Evolutionary conservation across 2,888 invertebrate genomes (phyloP), one percentile per base, ranked within the genome.

Genomic region (Acanthococcus lagerstroemiae): DNA sequence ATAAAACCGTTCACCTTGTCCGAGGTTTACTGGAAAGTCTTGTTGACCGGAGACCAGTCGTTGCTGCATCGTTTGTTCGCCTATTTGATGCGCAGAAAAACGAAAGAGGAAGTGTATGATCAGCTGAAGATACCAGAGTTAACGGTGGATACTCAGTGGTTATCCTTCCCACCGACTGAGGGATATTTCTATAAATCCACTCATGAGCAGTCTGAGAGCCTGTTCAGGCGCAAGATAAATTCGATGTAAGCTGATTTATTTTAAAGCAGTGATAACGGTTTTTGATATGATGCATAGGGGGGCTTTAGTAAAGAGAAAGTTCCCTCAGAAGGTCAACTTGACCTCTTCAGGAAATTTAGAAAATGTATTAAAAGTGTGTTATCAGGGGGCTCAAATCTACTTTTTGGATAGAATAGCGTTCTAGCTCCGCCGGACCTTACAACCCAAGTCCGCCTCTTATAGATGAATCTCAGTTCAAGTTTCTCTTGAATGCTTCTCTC

Each of bases 91-190:
- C 88, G 88, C 87, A 79, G 89, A 56, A 85, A 84, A 12, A 78
- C 82, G 44, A 88, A 88, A 75, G 75, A 76, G 4, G 82, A 84
- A 73, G 85, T 90, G 2, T 72, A 82, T 45, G 77, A 83, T 68
- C 85, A 88, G 77, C 79, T 87, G 55, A 78, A 81, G 55, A 81
- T 88, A 68, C 87, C 87, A 0, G 75, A 77, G n/a, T 84, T 85
- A 75, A 78, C 78, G 0, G 79, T 82, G 65, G 71, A 79, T 50
- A 74, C 82, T 5, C 82, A 85, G 73, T 80, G 79, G 75, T 72
- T 87, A 50, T 78, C 80, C 46, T 84, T 89, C 72, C 82, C 85
- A n/a, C 84, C 86, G 4, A 80, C 88, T 0, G 88, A 90, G 74
- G 82, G 83, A 68, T 82, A 85, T 70, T 87, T 86, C 73, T 90